phyloP scores from a whole-genome alignment of 2,797 vertebrate species.

The Anabacerthia variegaticeps region DNA sequence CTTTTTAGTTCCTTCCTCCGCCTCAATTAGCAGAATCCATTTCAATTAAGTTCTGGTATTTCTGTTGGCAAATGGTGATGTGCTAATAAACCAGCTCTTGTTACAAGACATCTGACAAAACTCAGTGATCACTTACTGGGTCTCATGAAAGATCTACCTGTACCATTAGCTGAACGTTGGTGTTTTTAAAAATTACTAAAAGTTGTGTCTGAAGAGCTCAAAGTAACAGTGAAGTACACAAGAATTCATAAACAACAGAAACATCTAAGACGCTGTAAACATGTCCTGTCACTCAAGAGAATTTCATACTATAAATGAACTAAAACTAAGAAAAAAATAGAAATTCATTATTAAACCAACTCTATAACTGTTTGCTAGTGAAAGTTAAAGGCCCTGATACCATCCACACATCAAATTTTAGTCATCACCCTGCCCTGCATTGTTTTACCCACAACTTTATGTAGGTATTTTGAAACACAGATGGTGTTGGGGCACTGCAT shows the following conservation, averaged over 20 bases:
- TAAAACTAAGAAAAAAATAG: neutral
- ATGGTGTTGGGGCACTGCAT: neutral
- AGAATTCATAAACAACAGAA: neutral
- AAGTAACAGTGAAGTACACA: neutral
- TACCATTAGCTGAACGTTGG: neutral
- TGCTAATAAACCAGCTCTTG: neutral
- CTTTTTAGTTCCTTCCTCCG: slow-evolving; percentile 53
- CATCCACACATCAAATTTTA: neutral
- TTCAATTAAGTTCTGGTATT: neutral
- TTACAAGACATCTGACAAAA: neutral
- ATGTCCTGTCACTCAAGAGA: neutral
- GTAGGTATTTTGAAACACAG: neutral
- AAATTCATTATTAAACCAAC: neutral
- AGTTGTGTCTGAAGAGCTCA: neutral
- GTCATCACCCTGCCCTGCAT: neutral
- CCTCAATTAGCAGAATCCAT: slow-evolving; percentile 19
- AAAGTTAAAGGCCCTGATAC: neutral
- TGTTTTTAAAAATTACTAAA: neutral
- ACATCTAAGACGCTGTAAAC: neutral
- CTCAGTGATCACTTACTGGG: neutral
- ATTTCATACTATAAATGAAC: neutral
- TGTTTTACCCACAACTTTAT: neutral
- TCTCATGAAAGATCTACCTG: neutral
- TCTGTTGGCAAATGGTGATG: neutral
- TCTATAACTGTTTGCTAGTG: neutral